Evolutionary conservation across 2,888 invertebrate genomes (phyloP), one percentile per base, ranked within the genome.

Genomic region (Phoronis australis): DNA sequence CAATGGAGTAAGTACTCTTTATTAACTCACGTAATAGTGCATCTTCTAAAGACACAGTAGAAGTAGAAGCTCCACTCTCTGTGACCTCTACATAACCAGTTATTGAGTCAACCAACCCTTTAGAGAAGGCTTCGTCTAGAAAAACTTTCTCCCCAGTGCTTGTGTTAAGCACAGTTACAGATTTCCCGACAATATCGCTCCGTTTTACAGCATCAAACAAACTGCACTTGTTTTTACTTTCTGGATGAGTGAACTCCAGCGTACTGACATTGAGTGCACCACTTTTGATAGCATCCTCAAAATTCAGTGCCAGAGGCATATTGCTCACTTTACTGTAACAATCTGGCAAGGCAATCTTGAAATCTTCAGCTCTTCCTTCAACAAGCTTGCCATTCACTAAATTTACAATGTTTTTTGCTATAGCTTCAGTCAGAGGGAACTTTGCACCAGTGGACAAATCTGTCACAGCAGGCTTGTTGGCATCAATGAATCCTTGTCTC

Each of bases 211-310:
- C 93, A 45, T 87, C 85, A 75, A 88, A 87, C 61, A 89, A 82
- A 1, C 88, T 87, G 58, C 90, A 80, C 68, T 85, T 84, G 69
- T 88, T 85, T 2, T 88, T 90, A 1, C 89, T 87, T 61, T 82
- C 83, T 0, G 92, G 90, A 76, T 93, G 90, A 48, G 72, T 71
- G 56, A 80, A 80, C 44, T 58, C 59, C 4, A 56, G 54, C 41
- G 64, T 63, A 22, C 54, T 46, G 24, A 55, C 38, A 49, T 68
- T 60, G 50, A 58, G 63, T 22, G 67, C 51, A 31, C 65, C 65
- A 48, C 55, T 56, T 39, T 56, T 58, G n/a, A 69, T 60, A 50
- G 64, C 60, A 61, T 69, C 69, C 20, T 68, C 45, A 6, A 71
- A 45, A 51, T 69, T 69, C 37, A 88, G 9, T 9, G 9, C 15